Evolutionary conservation across 2,888 invertebrate genomes (phyloP), one percentile per base, ranked within the genome.

Genomic region (Agriopis aurantiaria): DNA sequence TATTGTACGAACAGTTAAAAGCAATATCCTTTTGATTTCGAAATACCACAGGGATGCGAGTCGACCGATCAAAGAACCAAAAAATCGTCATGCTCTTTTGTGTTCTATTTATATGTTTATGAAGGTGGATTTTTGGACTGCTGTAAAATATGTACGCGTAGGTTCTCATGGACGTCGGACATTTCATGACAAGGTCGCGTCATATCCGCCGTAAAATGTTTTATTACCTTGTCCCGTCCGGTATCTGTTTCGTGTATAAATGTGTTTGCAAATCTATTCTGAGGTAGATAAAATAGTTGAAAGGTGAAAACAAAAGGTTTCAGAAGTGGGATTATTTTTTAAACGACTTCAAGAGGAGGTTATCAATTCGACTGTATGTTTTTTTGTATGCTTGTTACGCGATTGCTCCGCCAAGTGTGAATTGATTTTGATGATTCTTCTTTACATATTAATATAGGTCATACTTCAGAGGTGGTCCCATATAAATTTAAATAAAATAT

Each of bases 171-270:
- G 56, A 41, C 64, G 46, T 41, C 40, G 64, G 41, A 57, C 14
- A 51, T 57, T 51, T 33, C n/a, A 8, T 57, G 43, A 17, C 12
- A 23, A 43, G n/a, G 9, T 57, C 11, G 57, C 65, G 49, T 65
- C 57, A 65, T 65, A 33, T 45, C 57, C 23, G 23, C n/a, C 57
- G 58, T 58, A 65, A 65, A 65, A 51, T 49, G 10, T 65, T 65
- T 65, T 65, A 57, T 57, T 57, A 9, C 51, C 7, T 6, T 14
- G 14, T 33, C 9, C 43, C 23, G 12, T 61, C 45, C 62, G 43
- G 52, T 62, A 12, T 53, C 17, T 51, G 45, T 23, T 52, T 62
- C 43, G 45, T 8, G 51, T 53, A 17, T n/a, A 53, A 23, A 23
- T 14, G 3, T 9, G 12, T 8, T 59, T 46, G 12, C 12, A 49